Evolutionary conservation across 2,113 vertebrate species (phyloP).

Genomic region (Burhinus oedicnemus): DNA sequence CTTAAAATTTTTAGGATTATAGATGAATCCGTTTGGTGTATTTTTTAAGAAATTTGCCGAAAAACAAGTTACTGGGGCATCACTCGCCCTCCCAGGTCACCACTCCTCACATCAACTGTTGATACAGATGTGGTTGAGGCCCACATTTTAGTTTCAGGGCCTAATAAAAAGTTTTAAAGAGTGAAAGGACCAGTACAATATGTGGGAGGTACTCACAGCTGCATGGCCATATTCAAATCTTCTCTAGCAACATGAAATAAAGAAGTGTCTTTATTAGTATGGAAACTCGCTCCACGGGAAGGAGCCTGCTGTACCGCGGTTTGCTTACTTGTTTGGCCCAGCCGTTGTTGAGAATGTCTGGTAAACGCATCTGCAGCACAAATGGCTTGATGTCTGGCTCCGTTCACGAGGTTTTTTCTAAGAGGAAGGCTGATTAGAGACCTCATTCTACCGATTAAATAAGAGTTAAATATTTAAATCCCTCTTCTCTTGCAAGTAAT

Average conservation of each 20-base stretch:
- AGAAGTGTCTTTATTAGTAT: neutral
- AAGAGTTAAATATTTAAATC: neutral
- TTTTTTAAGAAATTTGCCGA: neutral
- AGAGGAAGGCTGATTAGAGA: neutral
- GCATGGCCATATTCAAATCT: neutral
- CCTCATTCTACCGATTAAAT: neutral
- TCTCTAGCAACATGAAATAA: neutral
- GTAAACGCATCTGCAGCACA: neutral
- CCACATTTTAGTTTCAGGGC: neutral
- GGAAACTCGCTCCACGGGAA: neutral
- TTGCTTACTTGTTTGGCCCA: neutral
- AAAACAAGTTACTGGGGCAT: neutral
- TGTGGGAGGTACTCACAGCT: neutral
- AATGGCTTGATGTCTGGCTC: neutral
- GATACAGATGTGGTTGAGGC: neutral
- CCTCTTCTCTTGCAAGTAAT: neutral
- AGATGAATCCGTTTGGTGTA: neutral
- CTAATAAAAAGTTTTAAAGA: neutral
- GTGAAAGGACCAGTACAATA: neutral
- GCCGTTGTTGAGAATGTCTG: neutral
- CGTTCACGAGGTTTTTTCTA: neutral
- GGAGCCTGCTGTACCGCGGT: neutral
- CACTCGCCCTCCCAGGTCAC: accelerated
- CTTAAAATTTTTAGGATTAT: neutral
- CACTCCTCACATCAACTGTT: neutral